Evolutionary conservation across 2,888 invertebrate genomes (phyloP), one percentile per base, ranked within the genome.

Genomic region (Synergus laeviventris): DNA sequence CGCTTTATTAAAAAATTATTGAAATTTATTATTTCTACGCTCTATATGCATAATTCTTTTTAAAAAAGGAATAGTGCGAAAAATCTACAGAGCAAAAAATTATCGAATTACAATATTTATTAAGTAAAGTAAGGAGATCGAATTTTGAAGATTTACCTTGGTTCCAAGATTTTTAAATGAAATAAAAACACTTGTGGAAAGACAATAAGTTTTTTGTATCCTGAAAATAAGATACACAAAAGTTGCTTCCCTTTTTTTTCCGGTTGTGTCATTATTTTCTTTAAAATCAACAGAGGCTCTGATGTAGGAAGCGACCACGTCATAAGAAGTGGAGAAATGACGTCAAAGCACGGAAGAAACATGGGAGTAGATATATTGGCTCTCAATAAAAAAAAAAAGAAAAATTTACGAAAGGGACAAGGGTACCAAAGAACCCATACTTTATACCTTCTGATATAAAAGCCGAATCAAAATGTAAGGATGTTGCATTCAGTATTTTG

Each of bases 321-420:
- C 70, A 49, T 31, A 49, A 70, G 70, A 49, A 70, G 49, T 31
- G 70, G 70, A n/a, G 70, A 49, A 70, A 49, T 70, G 70, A 70
- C 70, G 31, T 70, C 66, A 66, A 66, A 66, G 12, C 8, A 9
- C 42, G 24, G 16, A 66, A 54, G 66, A 64, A 75, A 54, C 42
- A 73, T 39, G 54, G 31, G 59, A 54, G 64, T 49, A n/a, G 45
- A 76, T 64, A 74, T 78, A 38, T 73, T 75, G 39, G 75, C 31
- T n/a, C 64, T 14, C n/a, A 39, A 56, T 39, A 74, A 61, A 62
- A 75, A 74, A 61, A 62, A 75, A 21, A 56, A 36, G 16, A 54
- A 39, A 60, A 38, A 74, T 76, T 42, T 24, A 76, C n/a, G 8
- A 1, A 76, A 62, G 45, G 45, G 39, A 54, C 24, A 73, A 70